These are phyloP conservation scores for Anguilla anguilla DNA, from an alignment of 2,797 vertebrate species.

Conservation along the genomic window DNA sequence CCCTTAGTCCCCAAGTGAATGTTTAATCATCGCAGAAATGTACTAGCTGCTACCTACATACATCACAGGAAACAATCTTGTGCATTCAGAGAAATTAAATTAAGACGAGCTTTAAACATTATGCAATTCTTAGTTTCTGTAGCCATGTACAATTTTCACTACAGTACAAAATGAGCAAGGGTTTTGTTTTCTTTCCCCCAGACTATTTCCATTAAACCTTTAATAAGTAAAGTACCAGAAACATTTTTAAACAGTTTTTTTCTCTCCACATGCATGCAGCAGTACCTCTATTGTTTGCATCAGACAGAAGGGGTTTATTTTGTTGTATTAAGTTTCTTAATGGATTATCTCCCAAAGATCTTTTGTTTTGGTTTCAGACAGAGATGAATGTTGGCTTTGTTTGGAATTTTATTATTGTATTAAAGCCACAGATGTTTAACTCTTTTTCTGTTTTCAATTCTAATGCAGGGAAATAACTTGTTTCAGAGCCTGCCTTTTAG, in stretches of 20 bases:
- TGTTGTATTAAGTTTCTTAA: constrained; percentile 45
- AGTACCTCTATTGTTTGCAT: constrained; percentile 41
- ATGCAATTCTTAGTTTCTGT: not conserved
- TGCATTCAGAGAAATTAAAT: not conserved
- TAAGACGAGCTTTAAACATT: not conserved
- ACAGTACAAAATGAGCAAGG: not conserved
- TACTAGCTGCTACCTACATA: not conserved
- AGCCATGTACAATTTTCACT: not conserved
- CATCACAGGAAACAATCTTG: not conserved
- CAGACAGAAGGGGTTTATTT: constrained; percentile 43
- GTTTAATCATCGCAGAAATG: not conserved
- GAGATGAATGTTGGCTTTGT: constrained; percentile 41
- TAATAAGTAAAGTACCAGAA: not conserved
- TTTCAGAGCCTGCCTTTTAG: constrained; percentile 50
- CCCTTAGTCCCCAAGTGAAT: not conserved
- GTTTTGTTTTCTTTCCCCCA: not conserved
- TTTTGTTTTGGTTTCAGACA: constrained; percentile 39
- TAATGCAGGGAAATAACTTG: constrained; percentile 37
- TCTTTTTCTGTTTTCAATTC: constrained; percentile 40
- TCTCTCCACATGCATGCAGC: constrained; percentile 36
- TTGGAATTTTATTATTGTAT: constrained; percentile 48
- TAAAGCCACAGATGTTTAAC: constrained; percentile 52
- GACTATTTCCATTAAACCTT: not conserved
- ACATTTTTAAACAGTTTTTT: constrained; percentile 30
- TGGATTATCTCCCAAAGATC: constrained; percentile 53